Base-by-base conservation (phyloP, 2,797 vertebrate species). In the Premnoplex brunnescens region DNA sequence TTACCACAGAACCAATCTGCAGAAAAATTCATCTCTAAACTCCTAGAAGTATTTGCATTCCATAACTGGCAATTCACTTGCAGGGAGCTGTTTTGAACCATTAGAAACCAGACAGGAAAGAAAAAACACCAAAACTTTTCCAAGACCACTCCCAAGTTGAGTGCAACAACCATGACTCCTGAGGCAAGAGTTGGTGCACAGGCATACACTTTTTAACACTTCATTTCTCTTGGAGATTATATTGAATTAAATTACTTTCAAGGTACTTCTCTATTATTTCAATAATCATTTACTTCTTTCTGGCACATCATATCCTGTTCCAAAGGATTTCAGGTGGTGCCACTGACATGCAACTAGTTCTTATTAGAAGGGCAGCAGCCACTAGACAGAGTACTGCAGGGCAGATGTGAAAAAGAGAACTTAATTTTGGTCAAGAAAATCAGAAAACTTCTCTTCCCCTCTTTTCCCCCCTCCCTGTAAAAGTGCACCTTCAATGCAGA, bases 1-100 rank as follows among this genome's bases (percentile, higher is more conserved):
- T 95, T 96, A 81, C 95, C 96, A 93, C 92, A 97, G 93, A 97
- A 69, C 71, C 83, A 95, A 96, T 84, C 85, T 88, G 93, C 81
- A 84, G 74, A 36, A 85, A 95, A 88, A 94, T 32, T 79, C 81
- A 80, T 82, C 73, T 77, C 94, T 80, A 39, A 93, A 91, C 90
- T 97, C 86, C 89, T 93, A 79, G 86, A 93, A 96, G 93, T 85
- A 92, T 91, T 64, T 75, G 79, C 81, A 39, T 91, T 95, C 89
- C 1, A 2, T 85, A 91, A 74, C 75, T 67, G 59, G 74, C 72
- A 89, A 72, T n/a, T 71, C 73, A 77, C 27, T 89, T 60, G 49
- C 84, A 81, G 62, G 17, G 87, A 93, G 24, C 49, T 79, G 64
- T 56, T 94, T 27, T 60, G 63, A 92, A 69, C 91, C 48, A 86